These are phyloP conservation scores for Laodelphax striatellus DNA, from an alignment of 1,140 invertebrate species.

Conservation along the genomic window DNA sequence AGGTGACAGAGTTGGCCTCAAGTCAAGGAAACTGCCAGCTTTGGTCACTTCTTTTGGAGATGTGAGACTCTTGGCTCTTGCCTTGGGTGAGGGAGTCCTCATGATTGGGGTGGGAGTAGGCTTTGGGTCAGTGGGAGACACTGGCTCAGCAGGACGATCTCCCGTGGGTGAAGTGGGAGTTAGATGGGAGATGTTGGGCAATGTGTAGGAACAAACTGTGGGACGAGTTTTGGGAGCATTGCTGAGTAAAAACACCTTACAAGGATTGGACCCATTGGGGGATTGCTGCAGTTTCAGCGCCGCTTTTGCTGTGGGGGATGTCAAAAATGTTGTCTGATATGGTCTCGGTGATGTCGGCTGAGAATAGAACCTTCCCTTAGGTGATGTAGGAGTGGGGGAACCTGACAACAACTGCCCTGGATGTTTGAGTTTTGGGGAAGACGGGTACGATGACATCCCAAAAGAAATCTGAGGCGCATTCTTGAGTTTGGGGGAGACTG, in stretches of 20 bases:
- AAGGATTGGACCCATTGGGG: constrained; percentile 9
- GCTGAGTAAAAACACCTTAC: constrained; percentile 4
- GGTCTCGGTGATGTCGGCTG: constrained; percentile 37
- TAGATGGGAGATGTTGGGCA: constrained; percentile 12
- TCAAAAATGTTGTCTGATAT: constrained; percentile 17
- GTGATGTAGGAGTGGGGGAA: constrained; percentile 42
- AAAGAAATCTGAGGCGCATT: constrained; percentile 16
- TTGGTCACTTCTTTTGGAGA: constrained; percentile 12
- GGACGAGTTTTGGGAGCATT: not conserved
- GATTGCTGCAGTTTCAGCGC: constrained; percentile 14
- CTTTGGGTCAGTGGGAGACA: not conserved
- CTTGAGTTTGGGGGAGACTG: constrained; percentile 23
- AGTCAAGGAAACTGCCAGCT: not conserved
- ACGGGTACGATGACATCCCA: constrained; percentile 45
- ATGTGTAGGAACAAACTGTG: not conserved
- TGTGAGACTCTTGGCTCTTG: constrained; percentile 1
- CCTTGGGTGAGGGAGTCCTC: constrained; percentile 10
- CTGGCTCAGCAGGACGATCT: constrained; percentile 4
- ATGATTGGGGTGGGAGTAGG: not conserved
- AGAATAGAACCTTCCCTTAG: constrained; percentile 41
- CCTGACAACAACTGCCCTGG: constrained; percentile 14
- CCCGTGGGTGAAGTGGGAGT: constrained; percentile 16
- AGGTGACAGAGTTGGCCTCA: constrained; percentile 16
- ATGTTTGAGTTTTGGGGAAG: constrained; percentile 46
- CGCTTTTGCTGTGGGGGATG: constrained; percentile 17